Evolutionary conservation across 2,113 vertebrate species (phyloP).

Genomic region (Pogona vitticeps): DNA sequence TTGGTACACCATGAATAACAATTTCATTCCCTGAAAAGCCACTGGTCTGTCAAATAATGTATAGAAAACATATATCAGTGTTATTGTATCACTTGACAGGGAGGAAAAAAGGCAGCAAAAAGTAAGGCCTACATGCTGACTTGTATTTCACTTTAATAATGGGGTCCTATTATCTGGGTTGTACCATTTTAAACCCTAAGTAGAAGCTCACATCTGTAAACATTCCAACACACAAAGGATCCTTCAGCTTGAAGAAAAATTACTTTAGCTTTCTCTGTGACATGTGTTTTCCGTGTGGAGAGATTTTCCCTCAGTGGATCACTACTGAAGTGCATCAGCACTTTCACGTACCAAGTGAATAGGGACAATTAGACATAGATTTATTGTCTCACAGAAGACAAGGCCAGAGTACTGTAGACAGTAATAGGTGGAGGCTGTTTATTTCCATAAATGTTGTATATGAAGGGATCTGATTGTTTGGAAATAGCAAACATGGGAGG

Average conservation of each 20-base stretch:
- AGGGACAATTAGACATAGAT: background rate
- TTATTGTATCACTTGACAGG: background rate
- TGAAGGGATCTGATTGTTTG: background rate
- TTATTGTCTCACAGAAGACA: background rate
- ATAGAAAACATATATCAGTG: background rate
- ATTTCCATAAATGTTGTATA: background rate
- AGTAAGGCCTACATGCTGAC: background rate
- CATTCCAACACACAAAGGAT: background rate
- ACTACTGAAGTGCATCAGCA: background rate
- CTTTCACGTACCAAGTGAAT: background rate
- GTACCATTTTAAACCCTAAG: background rate
- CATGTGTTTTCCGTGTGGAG: background rate
- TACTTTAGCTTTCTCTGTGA: background rate
- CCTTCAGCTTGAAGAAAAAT: background rate
- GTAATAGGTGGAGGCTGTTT: background rate
- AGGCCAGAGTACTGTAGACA: background rate
- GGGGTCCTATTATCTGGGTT: too few relatives aligned
- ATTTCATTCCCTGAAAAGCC: background rate
- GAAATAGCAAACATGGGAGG: background rate
- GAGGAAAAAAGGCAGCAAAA: background rate
- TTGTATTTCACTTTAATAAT: too few relatives aligned
- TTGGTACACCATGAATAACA: background rate
- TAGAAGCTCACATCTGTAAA: background rate
- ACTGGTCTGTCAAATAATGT: background rate
- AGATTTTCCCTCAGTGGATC: background rate